These are phyloP conservation scores for Graphium colonna DNA, from an alignment of 2,888 invertebrate species.

Conservation along the genomic window DNA sequence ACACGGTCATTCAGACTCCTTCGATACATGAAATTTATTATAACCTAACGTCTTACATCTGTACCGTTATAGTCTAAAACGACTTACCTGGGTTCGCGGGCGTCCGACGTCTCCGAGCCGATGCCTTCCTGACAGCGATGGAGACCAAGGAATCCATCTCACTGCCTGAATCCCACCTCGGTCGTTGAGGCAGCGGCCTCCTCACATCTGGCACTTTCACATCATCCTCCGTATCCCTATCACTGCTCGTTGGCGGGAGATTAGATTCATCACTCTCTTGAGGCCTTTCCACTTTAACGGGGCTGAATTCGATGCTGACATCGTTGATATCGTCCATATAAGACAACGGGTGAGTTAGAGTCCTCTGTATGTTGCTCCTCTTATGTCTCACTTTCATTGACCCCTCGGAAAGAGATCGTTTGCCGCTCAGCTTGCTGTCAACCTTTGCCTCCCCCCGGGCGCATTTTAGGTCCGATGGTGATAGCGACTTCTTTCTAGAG, in stretches of 20 bases:
- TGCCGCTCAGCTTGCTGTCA: slow-evolving; percentile 60
- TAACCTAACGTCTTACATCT: not conserved
- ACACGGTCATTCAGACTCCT: too few species aligned
- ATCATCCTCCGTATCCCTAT: slow-evolving; percentile 75
- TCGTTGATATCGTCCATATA: slow-evolving; percentile 57
- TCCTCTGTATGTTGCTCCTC: slow-evolving; percentile 72
- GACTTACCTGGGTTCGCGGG: slow-evolving; percentile 67
- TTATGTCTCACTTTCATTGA: slow-evolving; percentile 73
- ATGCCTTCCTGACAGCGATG: slow-evolving; percentile 82
- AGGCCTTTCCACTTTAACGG: slow-evolving; percentile 52
- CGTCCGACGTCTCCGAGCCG: slow-evolving; percentile 80
- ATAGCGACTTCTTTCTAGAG: slow-evolving; percentile 74
- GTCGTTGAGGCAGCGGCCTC: slow-evolving; percentile 50
- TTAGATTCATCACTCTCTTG: slow-evolving; percentile 73
- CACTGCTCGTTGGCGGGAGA: slow-evolving; percentile 71
- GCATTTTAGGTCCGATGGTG: slow-evolving; percentile 70
- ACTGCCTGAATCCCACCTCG: slow-evolving; percentile 73
- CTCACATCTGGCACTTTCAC: slow-evolving; percentile 43
- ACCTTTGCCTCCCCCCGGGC: slow-evolving; percentile 53
- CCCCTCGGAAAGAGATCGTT: slow-evolving; percentile 69
- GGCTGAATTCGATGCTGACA: slow-evolving; percentile 54
- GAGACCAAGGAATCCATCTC: slow-evolving; percentile 82
- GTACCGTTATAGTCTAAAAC: not conserved
- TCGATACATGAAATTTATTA: not conserved
- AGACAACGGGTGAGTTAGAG: slow-evolving; percentile 72